Evolutionary conservation across 2,797 vertebrate genomes (phyloP), one percentile per base, ranked within the genome.

Genomic region (Spinus olivaceus): DNA sequence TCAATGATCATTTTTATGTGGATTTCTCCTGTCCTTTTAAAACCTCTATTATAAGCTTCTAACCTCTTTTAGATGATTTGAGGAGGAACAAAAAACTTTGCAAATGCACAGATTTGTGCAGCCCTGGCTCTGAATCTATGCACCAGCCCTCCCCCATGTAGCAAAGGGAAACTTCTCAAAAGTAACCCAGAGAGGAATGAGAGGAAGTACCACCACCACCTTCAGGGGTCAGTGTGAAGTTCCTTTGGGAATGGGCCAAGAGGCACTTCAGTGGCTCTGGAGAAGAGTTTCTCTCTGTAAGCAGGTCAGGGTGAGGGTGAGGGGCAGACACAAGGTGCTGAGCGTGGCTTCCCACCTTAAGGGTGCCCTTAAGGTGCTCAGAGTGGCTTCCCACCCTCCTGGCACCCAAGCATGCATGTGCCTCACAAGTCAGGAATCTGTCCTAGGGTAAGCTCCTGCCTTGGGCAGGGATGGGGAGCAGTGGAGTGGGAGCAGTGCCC

Each of bases 211-310:
- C 47, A 44, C 39, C 44, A 92, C 3, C 16, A 51, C 39, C 33
- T 37, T 42, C 83, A 69, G 63, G 30, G 41, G 1, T n/a, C 49
- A 49, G 12, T 0, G 0, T 35, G 42, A 76, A 32, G 39, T 20
- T 81, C 42, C 51, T 81, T 63, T 22, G 30, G 47, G 76, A 84
- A 44, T 28, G 12, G 18, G 11, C 14, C 42, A 47, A 35, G 27
- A 74, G 32, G 7, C 66, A 8, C 25, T 39, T 28, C 24, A 47
- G 2, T 2, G 6, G 12, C 61, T 72, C 27, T 61, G 49, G 37
- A 59, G 21, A 18, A 61, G 81, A 82, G 2, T 6, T 18, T 49
- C 25, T 66, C 25, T 64, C 37, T 59, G 33, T 28, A 17, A 42
- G 39, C 47, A 79, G 63, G 37, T 76, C 6, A 30, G 49, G 47